Conservation (phyloP, 1,140 invertebrate species). For the Trinorchestia longiramus region DNA sequence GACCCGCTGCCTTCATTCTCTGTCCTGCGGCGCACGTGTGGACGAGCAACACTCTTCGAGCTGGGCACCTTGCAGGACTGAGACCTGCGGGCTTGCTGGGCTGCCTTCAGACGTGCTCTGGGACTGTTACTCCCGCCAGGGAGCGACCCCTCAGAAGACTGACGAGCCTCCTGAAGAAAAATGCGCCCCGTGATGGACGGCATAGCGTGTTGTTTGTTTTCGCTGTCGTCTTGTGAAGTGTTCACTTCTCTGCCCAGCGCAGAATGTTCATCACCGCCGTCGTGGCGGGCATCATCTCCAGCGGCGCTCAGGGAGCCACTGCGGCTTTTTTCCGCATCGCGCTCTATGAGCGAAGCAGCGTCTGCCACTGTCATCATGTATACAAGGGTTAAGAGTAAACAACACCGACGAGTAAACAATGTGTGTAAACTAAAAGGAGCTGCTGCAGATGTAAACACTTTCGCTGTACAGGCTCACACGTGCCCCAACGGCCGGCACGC, state of each 20-base stretch:
- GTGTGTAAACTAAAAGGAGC: constrained; percentile 20
- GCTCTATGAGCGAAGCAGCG: constrained; percentile 63
- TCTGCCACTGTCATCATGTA: constrained; percentile 67
- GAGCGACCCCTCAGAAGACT: constrained; percentile 41
- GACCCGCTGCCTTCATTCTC: background rate
- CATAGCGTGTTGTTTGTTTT: constrained; percentile 56
- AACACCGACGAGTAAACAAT: constrained; percentile 50
- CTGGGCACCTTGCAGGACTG: constrained; percentile 67
- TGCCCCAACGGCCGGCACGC: background rate
- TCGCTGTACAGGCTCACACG: constrained; percentile 29
- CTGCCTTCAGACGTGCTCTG: constrained; percentile 60
- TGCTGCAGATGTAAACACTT: background rate
- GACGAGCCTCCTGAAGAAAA: constrained; percentile 56
- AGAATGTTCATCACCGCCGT: constrained; percentile 58
- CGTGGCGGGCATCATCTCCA: constrained; percentile 58
- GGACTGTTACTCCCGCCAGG: constrained; percentile 56
- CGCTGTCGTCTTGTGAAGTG: background rate
- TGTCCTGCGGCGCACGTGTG: constrained; percentile 54
- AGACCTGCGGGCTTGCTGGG: constrained; percentile 62
- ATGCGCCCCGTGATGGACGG: constrained; percentile 55
- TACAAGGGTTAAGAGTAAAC: constrained; percentile 62
- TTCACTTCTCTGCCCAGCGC: background rate
- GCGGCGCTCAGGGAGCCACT: constrained; percentile 66
- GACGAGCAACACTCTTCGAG: constrained; percentile 61
- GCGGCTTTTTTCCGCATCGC: constrained; percentile 65